A percentile compares a stretch with the other conserved stretches of the same genome.
These are phyloP conservation scores for Phrynosoma blainvillii DNA, from an alignment of 2,113 vertebrate genomes.

Conservation along the genomic window DNA sequence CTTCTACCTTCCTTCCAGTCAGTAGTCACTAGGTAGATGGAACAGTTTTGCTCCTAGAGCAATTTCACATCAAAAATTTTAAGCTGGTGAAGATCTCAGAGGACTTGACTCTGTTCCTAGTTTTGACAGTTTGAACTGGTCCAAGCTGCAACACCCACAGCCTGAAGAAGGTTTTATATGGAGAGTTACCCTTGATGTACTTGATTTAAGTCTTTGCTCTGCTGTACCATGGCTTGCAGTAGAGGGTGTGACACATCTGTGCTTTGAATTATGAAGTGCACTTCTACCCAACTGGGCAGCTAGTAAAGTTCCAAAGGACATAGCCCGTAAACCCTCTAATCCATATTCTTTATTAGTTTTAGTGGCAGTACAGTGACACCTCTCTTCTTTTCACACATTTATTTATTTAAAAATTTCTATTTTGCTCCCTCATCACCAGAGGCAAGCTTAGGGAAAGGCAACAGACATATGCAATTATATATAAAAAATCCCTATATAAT, in stretches of 20 bases:
- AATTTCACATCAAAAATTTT: background rate
- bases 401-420: background rate
- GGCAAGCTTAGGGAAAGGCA: too few relatives aligned
- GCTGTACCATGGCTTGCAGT: background rate
- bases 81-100: background rate
- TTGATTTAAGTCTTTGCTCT: background rate
- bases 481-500: background rate
- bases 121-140: background rate
- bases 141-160: too few relatives aligned
- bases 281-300: background rate
- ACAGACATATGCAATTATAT: too few relatives aligned
- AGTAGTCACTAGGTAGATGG: constrained; percentile 35
- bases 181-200: background rate
- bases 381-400: too few relatives aligned
- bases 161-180: background rate
- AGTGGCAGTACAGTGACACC: too few relatives aligned
- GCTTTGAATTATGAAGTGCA: background rate
- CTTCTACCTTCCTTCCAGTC: constrained; percentile 42
- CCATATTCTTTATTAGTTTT: background rate
- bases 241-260: too few relatives aligned
- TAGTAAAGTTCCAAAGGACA: too few relatives aligned
- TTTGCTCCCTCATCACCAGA: background rate
- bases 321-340: background rate
- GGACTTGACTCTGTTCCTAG: background rate
- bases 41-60: constrained; percentile 2